Base-by-base conservation (phyloP, 2,888 invertebrate species). In the Tholera decimalis region DNA sequence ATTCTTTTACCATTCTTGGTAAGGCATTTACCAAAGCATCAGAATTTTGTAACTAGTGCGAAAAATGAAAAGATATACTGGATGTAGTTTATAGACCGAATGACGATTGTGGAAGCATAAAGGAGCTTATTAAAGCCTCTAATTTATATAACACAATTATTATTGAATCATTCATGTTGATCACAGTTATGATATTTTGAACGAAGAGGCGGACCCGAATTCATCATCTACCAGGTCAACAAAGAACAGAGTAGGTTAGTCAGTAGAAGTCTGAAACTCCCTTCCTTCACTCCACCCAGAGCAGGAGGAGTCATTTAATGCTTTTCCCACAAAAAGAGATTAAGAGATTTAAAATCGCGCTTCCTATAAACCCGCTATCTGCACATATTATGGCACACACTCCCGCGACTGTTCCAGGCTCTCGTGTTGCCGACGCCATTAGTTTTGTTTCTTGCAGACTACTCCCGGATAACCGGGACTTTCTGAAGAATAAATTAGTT, bases 371-470 rank as follows among this genome's bases (percentile, higher is more conserved):
- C 8, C 49, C 80, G 64, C 73, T 73, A 11, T 49, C 80, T 82
- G 85, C 68, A 41, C 41, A 63, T 73, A 83, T 58, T 72, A 60
- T 79, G 60, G 61, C 78, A 76, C 82, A 68, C 49, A 59, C 79
- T 82, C 51, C 54, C 60, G 58, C 75, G 72, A 55, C 69, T 71
- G 72, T 79, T 73, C 61, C 79, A 76, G 77, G 89, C 86, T 90
- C 92, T 94, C 94, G 89, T 90, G 94, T 94, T 93, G 87, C 92
- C 88, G 81, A 86, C 89, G 89, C 92, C 93, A 95, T 95, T 94
- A 94, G 94, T 93, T 94, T 91, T 89, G 92, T 94, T 92, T 93
- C 94, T 93, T 91, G 92, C 88, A 88, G 91, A 89, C 89, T 88
- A 85, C 83, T 87, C 85, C 83, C 86, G 88, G 89, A 86, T 88